Conservation (phyloP, 2,888 invertebrate species). For the Lacanobia oleracea region DNA sequence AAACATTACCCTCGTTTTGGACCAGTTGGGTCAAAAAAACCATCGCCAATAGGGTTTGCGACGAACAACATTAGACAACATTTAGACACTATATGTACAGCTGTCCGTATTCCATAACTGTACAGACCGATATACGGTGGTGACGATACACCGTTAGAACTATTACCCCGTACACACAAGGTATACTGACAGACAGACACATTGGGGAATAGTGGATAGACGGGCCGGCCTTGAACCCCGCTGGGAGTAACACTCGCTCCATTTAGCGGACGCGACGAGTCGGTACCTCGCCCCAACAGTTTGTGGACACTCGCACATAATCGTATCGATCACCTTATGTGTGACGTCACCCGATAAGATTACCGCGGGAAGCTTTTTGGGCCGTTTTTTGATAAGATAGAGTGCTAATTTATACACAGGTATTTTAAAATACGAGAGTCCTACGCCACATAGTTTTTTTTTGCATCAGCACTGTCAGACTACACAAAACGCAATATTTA, state of each 20-base stretch:
- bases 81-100: background rate
- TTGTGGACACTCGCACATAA: conserved; percentile 57
- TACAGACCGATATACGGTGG: conserved; percentile 9
- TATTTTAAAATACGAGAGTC: conserved; percentile 19
- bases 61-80: conserved; percentile 2
- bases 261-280: conserved; percentile 61
- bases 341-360: conserved; percentile 65
- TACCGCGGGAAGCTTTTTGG: conserved; percentile 49
- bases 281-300: conserved; percentile 57
- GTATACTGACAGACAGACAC: conserved; percentile 49
- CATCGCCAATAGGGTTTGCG: background rate
- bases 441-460: background rate
- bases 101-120: background rate
- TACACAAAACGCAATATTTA: too few species aligned
- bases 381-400: conserved; percentile 34
- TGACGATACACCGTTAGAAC: conserved; percentile 36
- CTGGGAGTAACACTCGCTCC: conserved; percentile 66
- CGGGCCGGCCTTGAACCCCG: conserved; percentile 71
- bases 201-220: conserved; percentile 53
- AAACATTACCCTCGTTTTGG: too few species aligned
- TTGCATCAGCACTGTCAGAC: background rate
- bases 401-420: conserved; percentile 21
- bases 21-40: too few species aligned
- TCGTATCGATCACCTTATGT: conserved; percentile 60
- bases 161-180: conserved; percentile 26